A percentile compares a stretch with the other conserved stretches of the same genome.
These are phyloP conservation scores for Patella pellucida DNA, from an alignment of 2,888 invertebrate species.

Conservation along the genomic window DNA sequence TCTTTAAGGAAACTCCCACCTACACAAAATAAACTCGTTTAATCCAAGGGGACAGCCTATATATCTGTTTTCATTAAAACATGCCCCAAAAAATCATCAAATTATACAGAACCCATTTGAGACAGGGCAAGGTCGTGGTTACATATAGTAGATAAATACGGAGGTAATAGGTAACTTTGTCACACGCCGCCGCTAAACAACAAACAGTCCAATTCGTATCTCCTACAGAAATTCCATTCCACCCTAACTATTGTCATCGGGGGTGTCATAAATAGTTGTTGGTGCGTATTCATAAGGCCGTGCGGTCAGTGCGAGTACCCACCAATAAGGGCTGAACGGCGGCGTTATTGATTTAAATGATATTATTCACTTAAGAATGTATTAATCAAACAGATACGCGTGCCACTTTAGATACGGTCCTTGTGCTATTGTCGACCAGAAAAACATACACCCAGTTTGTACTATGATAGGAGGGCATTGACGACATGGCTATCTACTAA, in stretches of 20 bases:
- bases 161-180: background rate
- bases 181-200: background rate
- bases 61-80: too few relatives aligned
- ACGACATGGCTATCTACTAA: too few relatives aligned
- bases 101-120: background rate
- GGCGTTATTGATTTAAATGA: background rate
- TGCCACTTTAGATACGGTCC: background rate
- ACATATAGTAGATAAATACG: background rate
- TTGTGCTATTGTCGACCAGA: background rate
- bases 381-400: constrained; percentile 6
- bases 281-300: constrained; percentile 1
- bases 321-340: constrained; percentile 2
- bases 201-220: constrained; percentile 1
- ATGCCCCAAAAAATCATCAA: too few relatives aligned
- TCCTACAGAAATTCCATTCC: constrained; percentile 5
- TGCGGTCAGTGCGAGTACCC: constrained; percentile 1
- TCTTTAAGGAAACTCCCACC: too few relatives aligned
- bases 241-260: constrained; percentile 6
- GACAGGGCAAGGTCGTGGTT: background rate
- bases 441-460: background rate
- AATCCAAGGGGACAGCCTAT: too few relatives aligned
- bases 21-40: too few relatives aligned
- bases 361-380: constrained; percentile 5
- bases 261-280: background rate
- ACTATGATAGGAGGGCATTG: too few relatives aligned